phyloP scores from a whole-genome alignment of 2,113 vertebrate genomes.

The Plotosus lineatus region DNA sequence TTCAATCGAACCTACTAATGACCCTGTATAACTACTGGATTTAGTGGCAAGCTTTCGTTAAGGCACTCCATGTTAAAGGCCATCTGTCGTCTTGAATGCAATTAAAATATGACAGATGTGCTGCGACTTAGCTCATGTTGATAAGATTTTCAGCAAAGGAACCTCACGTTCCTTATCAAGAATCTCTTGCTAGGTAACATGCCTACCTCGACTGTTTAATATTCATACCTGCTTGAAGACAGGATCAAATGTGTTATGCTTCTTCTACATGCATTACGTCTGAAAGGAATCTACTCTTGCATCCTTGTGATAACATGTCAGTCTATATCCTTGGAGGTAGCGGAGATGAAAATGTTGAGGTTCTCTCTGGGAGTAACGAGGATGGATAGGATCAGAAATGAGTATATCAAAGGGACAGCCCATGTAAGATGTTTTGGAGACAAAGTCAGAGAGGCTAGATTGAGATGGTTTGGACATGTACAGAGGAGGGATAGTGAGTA shows the following conservation, averaged over 20 bases:
- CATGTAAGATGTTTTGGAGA: no score
- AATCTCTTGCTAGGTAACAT: background rate
- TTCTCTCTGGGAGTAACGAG: no score
- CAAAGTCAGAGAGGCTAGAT: no score
- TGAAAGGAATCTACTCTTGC: background rate
- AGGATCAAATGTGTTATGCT: background rate
- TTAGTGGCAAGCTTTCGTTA: conserved; percentile 10
- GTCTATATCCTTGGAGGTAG: no score
- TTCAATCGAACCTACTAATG: conserved; percentile 10
- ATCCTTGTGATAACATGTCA: background rate
- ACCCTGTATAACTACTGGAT: conserved; percentile 1
- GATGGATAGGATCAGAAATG: no score
- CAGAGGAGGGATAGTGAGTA: no score
- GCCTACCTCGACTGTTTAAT: conserved; percentile 3
- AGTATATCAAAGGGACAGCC: no score
- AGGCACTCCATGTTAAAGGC: background rate
- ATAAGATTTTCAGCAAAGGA: conserved; percentile 5
- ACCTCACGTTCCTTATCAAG: background rate
- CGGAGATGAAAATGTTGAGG: no score
- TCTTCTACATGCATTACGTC: background rate
- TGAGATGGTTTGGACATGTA: no score
- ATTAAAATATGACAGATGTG: conserved; percentile 9
- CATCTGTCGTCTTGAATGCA: background rate
- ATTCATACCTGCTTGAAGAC: conserved; percentile 5
- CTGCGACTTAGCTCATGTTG: background rate